Evolutionary conservation across 2,797 vertebrate genomes (phyloP).

Genomic region (Cephalopachus bancanus): DNA sequence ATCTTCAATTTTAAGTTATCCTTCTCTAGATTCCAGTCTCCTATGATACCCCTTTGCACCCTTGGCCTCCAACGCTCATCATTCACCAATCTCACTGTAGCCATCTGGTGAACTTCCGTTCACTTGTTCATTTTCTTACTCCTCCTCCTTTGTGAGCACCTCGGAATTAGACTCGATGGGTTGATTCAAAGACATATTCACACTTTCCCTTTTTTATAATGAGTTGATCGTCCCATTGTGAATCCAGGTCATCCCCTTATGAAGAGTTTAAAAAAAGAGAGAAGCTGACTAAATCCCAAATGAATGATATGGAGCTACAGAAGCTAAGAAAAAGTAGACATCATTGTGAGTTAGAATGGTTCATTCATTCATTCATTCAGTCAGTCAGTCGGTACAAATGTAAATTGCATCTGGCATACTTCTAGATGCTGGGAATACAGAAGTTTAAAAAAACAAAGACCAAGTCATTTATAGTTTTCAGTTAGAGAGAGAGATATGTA

Average conservation of each 20-base stretch:
- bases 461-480: background rate
- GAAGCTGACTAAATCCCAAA: background rate
- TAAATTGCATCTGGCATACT: background rate
- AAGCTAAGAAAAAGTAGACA: background rate
- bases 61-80: background rate
- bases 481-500: background rate
- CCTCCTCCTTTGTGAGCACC: background rate
- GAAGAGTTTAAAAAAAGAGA: background rate
- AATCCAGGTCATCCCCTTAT: background rate
- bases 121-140: background rate
- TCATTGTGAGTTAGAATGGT: background rate
- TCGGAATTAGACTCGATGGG: background rate
- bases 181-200: background rate
- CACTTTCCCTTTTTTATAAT: background rate
- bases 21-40: background rate
- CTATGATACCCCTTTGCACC: rapidly evolving
- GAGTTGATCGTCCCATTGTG: background rate
- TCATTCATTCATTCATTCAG: background rate
- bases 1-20: background rate
- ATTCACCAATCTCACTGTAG: background rate
- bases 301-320: background rate
- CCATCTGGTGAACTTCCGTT: background rate
- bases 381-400: background rate
- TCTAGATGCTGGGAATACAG: background rate
- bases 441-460: background rate